phyloP scores from a whole-genome alignment of 2,888 invertebrate species.

The Mythimna ferrago region DNA sequence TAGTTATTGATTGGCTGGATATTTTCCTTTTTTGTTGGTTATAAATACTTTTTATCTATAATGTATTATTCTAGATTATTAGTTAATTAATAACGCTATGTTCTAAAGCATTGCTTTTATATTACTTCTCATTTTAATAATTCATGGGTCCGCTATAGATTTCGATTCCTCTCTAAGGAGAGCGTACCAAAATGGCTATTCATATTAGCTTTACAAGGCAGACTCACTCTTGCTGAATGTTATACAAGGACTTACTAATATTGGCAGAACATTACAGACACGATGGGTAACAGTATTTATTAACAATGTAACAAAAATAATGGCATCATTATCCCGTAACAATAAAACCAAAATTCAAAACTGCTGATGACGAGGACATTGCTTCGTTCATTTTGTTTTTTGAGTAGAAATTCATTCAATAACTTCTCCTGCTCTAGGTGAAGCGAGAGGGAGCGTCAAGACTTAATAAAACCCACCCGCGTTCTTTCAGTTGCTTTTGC shows the following conservation, averaged over 20 bases:
- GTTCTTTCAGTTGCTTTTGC: too few species aligned
- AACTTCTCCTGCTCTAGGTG: too few species aligned
- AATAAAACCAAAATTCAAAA: too few species aligned
- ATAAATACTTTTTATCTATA: not conserved
- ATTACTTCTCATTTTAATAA: not conserved
- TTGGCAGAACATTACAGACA: not conserved
- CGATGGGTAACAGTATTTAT: not conserved
- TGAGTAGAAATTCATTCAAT: too few species aligned
- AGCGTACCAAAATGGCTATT: not conserved
- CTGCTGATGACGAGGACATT: too few species aligned
- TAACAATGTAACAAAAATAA: not conserved
- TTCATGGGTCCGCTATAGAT: not conserved
- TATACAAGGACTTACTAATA: not conserved
- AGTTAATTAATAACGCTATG: not conserved
- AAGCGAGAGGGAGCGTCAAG: too few species aligned
- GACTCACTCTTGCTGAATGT: not conserved
- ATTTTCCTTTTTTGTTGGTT: slow-evolving; percentile 10
- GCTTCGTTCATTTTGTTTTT: too few species aligned
- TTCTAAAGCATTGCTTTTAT: slow-evolving; percentile 3
- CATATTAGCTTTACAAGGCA: not conserved
- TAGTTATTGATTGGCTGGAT: not conserved
- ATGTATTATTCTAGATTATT: not conserved
- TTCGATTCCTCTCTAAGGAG: too few species aligned
- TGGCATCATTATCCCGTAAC: too few species aligned
- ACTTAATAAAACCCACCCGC: too few species aligned